A percentile compares a stretch with the other conserved stretches of the same genome.
Conservation (phyloP, 2,888 invertebrate species). For the Coleophora flavipennella region DNA sequence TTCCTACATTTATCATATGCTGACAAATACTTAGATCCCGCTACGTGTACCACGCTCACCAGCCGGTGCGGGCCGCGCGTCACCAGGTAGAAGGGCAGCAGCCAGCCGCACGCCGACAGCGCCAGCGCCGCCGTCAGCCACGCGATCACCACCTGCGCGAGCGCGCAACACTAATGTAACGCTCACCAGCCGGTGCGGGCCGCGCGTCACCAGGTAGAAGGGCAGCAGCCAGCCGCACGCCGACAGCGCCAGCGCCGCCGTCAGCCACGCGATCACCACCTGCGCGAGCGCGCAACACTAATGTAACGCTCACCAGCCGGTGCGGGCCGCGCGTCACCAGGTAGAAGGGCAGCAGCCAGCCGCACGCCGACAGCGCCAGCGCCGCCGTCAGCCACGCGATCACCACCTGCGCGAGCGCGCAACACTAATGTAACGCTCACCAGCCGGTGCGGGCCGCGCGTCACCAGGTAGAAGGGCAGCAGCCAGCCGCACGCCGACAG, state of each 20-base stretch:
- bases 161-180: slow-evolving; percentile 85
- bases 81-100: slow-evolving; percentile 39
- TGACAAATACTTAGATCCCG: too few species aligned
- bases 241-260: slow-evolving; percentile 21
- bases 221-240: slow-evolving; percentile 48
- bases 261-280: neutral
- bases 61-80: neutral
- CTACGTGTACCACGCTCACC: neutral
- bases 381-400: slow-evolving; percentile 38
- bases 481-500: slow-evolving; percentile 44
- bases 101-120: slow-evolving; percentile 44
- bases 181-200: neutral
- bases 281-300: slow-evolving; percentile 82
- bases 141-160: slow-evolving; percentile 41
- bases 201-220: slow-evolving; percentile 24
- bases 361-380: slow-evolving; percentile 41
- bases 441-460: slow-evolving; percentile 80
- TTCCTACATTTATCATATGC: too few species aligned
- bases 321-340: slow-evolving; percentile 78
- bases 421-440: slow-evolving; percentile 70
- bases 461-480: slow-evolving; percentile 78
- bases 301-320: slow-evolving; percentile 83
- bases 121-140: neutral
- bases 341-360: slow-evolving; percentile 76
- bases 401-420: slow-evolving; percentile 23